Evolutionary conservation across 2,888 invertebrate genomes (phyloP).

Genomic region (Incurvaria masculella): DNA sequence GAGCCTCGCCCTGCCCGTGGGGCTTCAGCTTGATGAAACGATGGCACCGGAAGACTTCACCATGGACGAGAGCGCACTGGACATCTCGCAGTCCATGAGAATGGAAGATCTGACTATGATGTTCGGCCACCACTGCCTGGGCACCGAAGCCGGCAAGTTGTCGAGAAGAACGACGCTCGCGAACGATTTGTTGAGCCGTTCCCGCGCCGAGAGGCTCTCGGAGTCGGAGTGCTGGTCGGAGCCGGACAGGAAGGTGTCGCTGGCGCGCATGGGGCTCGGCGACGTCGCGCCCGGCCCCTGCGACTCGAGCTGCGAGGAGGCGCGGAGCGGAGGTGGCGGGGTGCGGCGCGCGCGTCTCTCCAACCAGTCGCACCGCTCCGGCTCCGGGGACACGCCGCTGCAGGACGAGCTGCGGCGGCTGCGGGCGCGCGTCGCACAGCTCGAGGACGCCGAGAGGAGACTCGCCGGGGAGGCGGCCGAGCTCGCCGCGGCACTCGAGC

Average conservation of each 20-base stretch:
- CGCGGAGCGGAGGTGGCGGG: conserved; percentile 22
- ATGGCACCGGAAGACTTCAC: conserved; percentile 45
- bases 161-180: conserved; percentile 22
- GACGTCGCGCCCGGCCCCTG: conserved; percentile 30
- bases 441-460: conserved; percentile 34
- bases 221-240: conserved; percentile 89
- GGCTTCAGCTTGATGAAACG: conserved; percentile 44
- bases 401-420: conserved; percentile 52
- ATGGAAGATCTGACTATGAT: conserved; percentile 47
- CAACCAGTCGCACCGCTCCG: conserved; percentile 38
- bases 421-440: conserved; percentile 27
- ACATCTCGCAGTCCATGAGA: conserved; percentile 41
- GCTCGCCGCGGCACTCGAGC: conserved; percentile 12
- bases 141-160: conserved; percentile 27
- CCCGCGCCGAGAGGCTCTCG: conserved; percentile 32
- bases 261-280: conserved; percentile 69
- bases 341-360: conserved; percentile 33
- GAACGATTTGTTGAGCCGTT: conserved; percentile 24
- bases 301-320: conserved; percentile 33
- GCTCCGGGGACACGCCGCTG: conserved; percentile 47
- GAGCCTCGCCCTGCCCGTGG: conserved; percentile 47
- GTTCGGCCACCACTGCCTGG: conserved; percentile 46
- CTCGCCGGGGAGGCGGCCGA: conserved; percentile 11
- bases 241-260: conserved; percentile 77
- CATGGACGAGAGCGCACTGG: conserved; percentile 43